Conservation (phyloP, 2,797 vertebrate genomes). For the Chaetodon trifasciatus region DNA sequence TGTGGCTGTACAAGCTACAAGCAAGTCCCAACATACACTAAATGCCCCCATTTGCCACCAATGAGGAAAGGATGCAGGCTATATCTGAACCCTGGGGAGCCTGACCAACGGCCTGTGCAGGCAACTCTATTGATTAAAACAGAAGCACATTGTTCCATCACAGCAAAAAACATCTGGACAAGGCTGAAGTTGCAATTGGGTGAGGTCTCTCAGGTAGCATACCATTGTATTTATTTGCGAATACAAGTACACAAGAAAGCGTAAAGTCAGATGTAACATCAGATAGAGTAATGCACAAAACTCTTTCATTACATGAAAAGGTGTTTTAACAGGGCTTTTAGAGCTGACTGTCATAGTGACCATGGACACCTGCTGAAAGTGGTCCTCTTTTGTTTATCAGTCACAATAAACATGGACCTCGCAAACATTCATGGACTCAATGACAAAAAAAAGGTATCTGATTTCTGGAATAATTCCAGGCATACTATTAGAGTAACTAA, state of each 20-base stretch:
- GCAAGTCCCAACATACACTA: not conserved
- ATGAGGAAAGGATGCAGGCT: not conserved
- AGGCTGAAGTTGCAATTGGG: not conserved
- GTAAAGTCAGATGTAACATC: too few relatives aligned
- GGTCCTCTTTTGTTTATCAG: not conserved
- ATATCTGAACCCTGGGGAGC: not conserved
- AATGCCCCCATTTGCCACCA: not conserved
- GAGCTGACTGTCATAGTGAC: not conserved
- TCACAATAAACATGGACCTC: not conserved
- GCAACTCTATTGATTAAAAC: not conserved
- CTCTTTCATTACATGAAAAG: not conserved
- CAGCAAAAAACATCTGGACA: not conserved
- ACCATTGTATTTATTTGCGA: not conserved
- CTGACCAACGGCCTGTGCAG: too few relatives aligned
- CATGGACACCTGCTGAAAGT: not conserved
- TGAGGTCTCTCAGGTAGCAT: not conserved
- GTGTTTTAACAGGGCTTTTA: not conserved
- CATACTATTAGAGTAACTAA: conserved; percentile 4
- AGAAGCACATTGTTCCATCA: not conserved
- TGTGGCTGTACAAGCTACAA: not conserved
- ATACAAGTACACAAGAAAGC: too few relatives aligned
- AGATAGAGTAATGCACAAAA: not conserved
- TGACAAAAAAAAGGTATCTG: not conserved
- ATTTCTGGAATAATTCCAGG: conserved; percentile 6
- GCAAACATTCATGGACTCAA: not conserved